Conservation (phyloP, 2,797 vertebrate genomes). For the Cichlasoma orientale region DNA sequence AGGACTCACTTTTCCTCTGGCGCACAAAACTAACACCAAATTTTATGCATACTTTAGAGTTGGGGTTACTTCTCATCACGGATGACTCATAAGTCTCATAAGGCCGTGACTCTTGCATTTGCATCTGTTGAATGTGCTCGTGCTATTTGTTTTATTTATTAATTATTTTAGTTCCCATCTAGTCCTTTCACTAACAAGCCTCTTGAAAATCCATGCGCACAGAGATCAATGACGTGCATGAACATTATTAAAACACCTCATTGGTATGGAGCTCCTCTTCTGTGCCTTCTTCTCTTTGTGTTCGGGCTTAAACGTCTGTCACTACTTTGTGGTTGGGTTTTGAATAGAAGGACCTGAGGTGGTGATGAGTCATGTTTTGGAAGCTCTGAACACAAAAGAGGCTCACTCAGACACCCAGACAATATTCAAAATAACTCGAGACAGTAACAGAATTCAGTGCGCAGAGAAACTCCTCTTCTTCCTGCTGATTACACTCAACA, state of each 20-base stretch:
- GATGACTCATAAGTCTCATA: not conserved
- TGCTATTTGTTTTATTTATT: not conserved
- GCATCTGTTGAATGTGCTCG: not conserved
- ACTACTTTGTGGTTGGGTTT: not conserved
- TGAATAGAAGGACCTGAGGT: slow-evolving; percentile 19
- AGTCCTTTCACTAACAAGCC: not conserved
- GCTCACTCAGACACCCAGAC: slow-evolving; percentile 1
- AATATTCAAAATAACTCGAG: slow-evolving; percentile 10
- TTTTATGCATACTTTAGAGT: not conserved
- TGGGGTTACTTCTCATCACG: not conserved
- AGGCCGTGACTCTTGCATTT: not conserved
- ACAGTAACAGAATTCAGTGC: not conserved
- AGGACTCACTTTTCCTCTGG: not conserved
- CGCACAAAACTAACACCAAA: not conserved
- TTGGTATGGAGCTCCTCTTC: not conserved
- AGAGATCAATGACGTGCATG: not conserved
- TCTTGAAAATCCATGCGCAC: not conserved
- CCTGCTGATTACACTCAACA: not conserved
- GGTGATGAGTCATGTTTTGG: slow-evolving; percentile 45
- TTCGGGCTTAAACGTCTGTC: not conserved
- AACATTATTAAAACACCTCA: not conserved
- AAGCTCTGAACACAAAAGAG: slow-evolving; percentile 26
- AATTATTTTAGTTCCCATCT: not conserved
- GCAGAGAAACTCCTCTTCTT: not conserved
- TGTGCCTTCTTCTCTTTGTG: not conserved